Evolutionary conservation across 2,888 invertebrate genomes (phyloP), one percentile per base, ranked within the genome.

Genomic region (Cheilosia pagana): DNA sequence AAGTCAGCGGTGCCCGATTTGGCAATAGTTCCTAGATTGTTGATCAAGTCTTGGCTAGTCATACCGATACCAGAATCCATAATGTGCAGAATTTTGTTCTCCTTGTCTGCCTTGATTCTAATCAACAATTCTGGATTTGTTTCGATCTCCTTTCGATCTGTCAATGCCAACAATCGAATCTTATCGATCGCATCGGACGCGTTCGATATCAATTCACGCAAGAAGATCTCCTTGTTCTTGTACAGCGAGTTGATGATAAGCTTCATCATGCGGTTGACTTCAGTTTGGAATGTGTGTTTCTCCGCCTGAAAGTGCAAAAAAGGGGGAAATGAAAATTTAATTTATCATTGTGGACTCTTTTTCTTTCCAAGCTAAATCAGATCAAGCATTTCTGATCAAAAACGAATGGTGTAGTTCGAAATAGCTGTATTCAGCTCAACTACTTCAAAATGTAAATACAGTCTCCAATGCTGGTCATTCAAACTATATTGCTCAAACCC

Each of bases 221-320:
- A 93, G 95, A 98, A 99, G 88, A 99, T 99, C 95, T 99, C 99
- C 93, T 99, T 99, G 92, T 99, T 99, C 89, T 98, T 95, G 93
- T 99, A 99, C 8, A 99, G 93, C 8, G 99, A 99, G 93, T 99
- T 99, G 91, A 99, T 99, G 92, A 99, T 99, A 79, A 99, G 95
- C 92, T 99, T 99, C 99, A 99, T 99, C 98, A 99, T 99, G 77
- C 99, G 96, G 93, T 98, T 98, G 50, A 99, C 99, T 93, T 99
- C 99, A 0, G 99, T 98, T 93, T 99, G 98, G 94, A 99, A 99
- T 28, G 95, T 94, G 90, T 95, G 96, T 91, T 96, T 97, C 90
- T 97, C 96, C 0, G 98, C 95, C 90, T 92, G 31, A 5, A 86
- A 87, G 28, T 57, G 25, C 74, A 81, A 71, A 43, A 63, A 68